A percentile compares a stretch with the other conserved stretches of the same genome.
Evolutionary conservation across 2,888 invertebrate genomes (phyloP).

Genomic region (Pinctada fucata): DNA sequence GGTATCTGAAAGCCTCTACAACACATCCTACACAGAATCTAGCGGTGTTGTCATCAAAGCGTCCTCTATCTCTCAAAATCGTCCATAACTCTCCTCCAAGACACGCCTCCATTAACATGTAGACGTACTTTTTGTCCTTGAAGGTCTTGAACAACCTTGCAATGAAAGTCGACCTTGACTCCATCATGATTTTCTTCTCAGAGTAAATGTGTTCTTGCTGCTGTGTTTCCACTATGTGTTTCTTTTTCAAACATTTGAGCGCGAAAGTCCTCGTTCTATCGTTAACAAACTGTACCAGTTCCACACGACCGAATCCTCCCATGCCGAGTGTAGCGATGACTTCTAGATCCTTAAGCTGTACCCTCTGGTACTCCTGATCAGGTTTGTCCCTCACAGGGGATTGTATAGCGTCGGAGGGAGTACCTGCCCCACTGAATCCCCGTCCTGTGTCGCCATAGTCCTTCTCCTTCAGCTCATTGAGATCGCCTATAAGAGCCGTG

Average conservation of each 20-base stretch:
- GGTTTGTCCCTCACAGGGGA: conserved; percentile 57
- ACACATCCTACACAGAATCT: conserved; percentile 96
- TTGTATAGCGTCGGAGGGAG: conserved; percentile 48
- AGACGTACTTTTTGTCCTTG: conserved; percentile 93
- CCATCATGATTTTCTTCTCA: conserved; percentile 89
- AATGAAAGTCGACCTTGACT: conserved; percentile 86
- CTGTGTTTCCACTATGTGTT: conserved; percentile 91
- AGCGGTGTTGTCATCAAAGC: conserved; percentile 94
- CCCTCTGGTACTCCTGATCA: conserved; percentile 80
- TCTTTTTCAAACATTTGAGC: conserved; percentile 91
- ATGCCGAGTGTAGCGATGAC: conserved; percentile 95
- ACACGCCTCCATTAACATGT: conserved; percentile 96
- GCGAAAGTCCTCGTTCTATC: conserved; percentile 83
- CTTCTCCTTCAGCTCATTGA: conserved; percentile 86
- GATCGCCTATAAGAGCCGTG: conserved; percentile 88
- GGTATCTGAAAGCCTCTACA: conserved; percentile 97
- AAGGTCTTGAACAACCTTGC: conserved; percentile 93
- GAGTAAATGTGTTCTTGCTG: conserved; percentile 93
- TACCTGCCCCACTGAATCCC: conserved; percentile 61
- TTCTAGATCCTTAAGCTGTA: conserved; percentile 88
- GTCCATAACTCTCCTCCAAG: conserved; percentile 97
- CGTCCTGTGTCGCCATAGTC: conserved; percentile 84
- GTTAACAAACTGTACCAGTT: conserved; percentile 83
- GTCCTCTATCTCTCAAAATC: conserved; percentile 86
- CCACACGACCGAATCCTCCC: conserved; percentile 98